phyloP scores from a whole-genome alignment of 1,140 invertebrate genomes.

The Teleopsis dalmanni region DNA sequence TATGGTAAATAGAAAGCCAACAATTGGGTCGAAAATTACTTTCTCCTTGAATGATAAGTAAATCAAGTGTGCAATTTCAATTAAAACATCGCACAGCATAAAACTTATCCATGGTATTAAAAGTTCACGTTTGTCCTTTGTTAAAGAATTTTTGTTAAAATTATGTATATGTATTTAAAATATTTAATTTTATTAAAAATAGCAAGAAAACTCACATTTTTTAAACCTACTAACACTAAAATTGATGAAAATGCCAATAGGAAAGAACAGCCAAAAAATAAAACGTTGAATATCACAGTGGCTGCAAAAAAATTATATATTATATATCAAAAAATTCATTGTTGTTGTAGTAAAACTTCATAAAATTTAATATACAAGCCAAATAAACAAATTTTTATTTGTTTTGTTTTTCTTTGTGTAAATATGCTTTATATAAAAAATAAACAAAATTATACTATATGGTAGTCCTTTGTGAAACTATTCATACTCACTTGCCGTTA shows the following conservation, averaged over 20 bases:
- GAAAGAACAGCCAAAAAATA: constrained; percentile 35
- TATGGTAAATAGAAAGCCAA: constrained; percentile 37
- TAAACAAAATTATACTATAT: no score
- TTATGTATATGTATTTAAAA: not conserved
- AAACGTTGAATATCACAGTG: constrained; percentile 40
- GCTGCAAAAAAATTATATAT: constrained; percentile 23
- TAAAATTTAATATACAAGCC: no score
- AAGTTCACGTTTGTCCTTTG: constrained; percentile 28
- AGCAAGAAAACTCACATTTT: not conserved
- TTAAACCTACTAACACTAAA: constrained; percentile 22
- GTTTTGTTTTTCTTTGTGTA: not conserved
- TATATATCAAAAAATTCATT: constrained; percentile 6
- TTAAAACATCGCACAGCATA: constrained; percentile 34
- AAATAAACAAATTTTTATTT: not conserved
- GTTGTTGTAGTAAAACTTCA: not conserved
- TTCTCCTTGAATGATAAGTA: constrained; percentile 26
- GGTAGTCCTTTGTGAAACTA: no score
- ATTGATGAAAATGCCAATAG: constrained; percentile 29
- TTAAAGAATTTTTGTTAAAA: not conserved
- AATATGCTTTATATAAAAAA: no score
- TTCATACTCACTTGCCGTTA: constrained; percentile 18
- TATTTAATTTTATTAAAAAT: not conserved
- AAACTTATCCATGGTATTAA: constrained; percentile 32
- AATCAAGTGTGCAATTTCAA: constrained; percentile 27
- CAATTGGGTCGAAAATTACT: constrained; percentile 33